A percentile compares a stretch with the other conserved stretches of the same genome.
phyloP scores from a whole-genome alignment of 2,888 invertebrate species.

The Aleiodes alternator region DNA sequence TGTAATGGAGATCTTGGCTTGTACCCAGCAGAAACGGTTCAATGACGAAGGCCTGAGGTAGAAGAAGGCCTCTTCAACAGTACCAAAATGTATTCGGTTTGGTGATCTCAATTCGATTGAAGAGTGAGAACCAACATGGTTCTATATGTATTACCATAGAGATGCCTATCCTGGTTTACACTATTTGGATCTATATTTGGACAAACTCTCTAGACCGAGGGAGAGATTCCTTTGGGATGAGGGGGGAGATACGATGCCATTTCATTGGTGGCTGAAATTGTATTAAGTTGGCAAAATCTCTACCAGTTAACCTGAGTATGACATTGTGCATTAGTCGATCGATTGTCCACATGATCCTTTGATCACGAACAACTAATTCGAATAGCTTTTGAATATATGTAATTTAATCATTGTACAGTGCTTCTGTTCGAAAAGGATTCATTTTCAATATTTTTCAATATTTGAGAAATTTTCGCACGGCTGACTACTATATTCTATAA shows the following conservation, averaged over 20 bases:
- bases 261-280: conserved; percentile 32
- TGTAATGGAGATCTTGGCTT: conserved; percentile 70
- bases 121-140: conserved; percentile 21
- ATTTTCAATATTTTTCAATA: too few species aligned
- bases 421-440: too few species aligned
- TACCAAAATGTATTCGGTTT: conserved; percentile 23
- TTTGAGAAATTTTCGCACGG: too few species aligned
- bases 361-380: too few species aligned
- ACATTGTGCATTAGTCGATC: conserved; percentile 41
- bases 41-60: conserved; percentile 36
- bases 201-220: conserved; percentile 29
- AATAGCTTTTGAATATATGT: too few species aligned
- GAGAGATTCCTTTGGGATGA: conserved; percentile 48
- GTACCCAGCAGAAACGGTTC: conserved; percentile 59
- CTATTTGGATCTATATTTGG: conserved; percentile 47
- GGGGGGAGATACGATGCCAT: conserved; percentile 45
- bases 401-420: too few species aligned
- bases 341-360: background rate
- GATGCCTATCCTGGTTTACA: background rate
- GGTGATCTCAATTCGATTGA: conserved; percentile 22
- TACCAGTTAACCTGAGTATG: conserved; percentile 56
- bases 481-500: too few species aligned
- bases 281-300: conserved; percentile 62
- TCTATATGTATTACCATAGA: conserved; percentile 29
- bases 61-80: conserved; percentile 36